Conservation (phyloP, 2,888 invertebrate species). For the Macrophya alboannulata region DNA sequence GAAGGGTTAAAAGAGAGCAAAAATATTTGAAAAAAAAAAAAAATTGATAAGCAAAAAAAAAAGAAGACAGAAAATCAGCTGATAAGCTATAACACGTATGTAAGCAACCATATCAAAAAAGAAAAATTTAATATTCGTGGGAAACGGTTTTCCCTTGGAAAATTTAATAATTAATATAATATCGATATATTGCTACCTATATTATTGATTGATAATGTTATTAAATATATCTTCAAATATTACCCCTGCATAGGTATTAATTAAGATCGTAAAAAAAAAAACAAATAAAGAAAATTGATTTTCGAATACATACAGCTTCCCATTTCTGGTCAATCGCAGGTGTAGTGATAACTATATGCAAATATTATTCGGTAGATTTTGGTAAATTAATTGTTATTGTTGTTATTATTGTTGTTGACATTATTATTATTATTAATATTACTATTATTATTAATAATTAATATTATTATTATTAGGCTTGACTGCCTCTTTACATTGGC, state of each 20-base stretch:
- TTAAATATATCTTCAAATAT: constrained; percentile 23
- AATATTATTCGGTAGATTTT: constrained; percentile 8
- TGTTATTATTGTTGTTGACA: constrained; percentile 38
- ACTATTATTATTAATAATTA: constrained; percentile 3
- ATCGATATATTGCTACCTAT: constrained; percentile 12
- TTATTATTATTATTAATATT: constrained; percentile 36
- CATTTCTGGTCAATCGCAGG: constrained; percentile 5
- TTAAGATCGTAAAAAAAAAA: neutral
- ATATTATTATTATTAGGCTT: constrained; percentile 5
- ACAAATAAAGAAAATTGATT: neutral
- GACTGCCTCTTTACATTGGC: constrained; percentile 12
- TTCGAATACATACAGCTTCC: neutral
- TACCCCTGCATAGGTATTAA: neutral
- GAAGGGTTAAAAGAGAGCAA: neutral
- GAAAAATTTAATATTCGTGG: neutral
- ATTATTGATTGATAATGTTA: constrained; percentile 8
- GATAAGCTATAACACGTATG: constrained; percentile 8
- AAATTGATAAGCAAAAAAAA: neutral
- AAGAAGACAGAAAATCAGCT: neutral
- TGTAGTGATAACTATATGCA: neutral
- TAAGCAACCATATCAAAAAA: constrained; percentile 40
- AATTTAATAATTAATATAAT: constrained; percentile 16
- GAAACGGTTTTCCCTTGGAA: neutral
- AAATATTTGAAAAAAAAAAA: constrained; percentile 9
- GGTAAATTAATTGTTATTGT: constrained; percentile 37